Conservation (phyloP, 2,113 vertebrate genomes). For the Cepphus grylle region DNA sequence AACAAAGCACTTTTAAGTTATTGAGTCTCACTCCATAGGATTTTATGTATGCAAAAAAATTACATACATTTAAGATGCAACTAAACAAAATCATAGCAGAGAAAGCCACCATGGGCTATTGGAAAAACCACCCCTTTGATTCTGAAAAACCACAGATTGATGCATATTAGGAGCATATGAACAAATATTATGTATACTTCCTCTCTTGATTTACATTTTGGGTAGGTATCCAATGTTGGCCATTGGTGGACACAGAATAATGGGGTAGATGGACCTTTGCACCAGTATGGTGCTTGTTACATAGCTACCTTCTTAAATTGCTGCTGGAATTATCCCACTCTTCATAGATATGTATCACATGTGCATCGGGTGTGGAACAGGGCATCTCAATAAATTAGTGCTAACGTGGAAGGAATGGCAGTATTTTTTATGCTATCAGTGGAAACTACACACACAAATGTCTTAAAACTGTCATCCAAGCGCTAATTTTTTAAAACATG, state of each 20-base stretch:
- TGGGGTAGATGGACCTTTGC: not conserved
- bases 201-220: not conserved
- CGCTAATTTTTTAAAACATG: not conserved
- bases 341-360: fast-evolving
- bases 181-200: not conserved
- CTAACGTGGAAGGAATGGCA: not conserved
- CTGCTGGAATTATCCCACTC: not conserved
- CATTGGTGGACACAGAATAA: not conserved
- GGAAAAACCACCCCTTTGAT: not conserved
- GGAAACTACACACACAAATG: not conserved
- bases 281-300: not conserved
- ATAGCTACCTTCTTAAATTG: not conserved
- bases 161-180: not conserved
- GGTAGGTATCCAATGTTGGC: not conserved
- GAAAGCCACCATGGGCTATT: not conserved
- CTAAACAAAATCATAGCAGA: not conserved
- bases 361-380: fast-evolving
- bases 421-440: not conserved
- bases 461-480: not conserved
- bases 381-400: not conserved
- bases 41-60: not conserved
- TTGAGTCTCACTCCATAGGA: not conserved
- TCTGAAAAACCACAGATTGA: not conserved
- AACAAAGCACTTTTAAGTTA: not conserved
- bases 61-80: not conserved